phyloP scores from a whole-genome alignment of 1,140 invertebrate genomes.

The Plutomurus gul region DNA sequence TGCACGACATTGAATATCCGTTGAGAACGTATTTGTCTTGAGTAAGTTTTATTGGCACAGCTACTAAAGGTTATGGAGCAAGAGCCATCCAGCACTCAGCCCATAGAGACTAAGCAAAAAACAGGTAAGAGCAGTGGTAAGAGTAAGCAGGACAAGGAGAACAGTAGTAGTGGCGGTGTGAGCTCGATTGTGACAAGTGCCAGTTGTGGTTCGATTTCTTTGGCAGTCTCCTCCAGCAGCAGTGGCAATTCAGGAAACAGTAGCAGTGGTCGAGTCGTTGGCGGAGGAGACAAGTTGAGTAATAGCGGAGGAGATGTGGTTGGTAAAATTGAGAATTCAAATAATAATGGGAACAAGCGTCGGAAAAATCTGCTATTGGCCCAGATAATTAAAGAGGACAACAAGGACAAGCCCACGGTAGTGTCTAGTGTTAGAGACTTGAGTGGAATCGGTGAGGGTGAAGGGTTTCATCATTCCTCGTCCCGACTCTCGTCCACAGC shows the following conservation, averaged over 20 bases:
- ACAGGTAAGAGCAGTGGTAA: conserved; percentile 16
- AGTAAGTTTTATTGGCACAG: too few relatives aligned
- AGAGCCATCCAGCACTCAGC: not conserved
- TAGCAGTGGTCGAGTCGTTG: not conserved
- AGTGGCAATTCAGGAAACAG: not conserved
- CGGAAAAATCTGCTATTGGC: conserved; percentile 5
- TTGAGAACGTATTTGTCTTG: too few relatives aligned
- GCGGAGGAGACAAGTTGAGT: not conserved
- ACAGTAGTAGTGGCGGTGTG: conserved; percentile 8
- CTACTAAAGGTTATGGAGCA: conserved; percentile 10
- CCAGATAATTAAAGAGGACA: conserved; percentile 25
- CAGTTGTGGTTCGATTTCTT: conserved; percentile 24
- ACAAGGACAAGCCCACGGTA: conserved; percentile 24
- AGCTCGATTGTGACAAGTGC: conserved; percentile 6
- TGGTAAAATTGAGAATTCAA: not conserved
- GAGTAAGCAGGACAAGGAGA: conserved; percentile 16
- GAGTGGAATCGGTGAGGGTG: conserved; percentile 42
- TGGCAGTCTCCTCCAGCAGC: not conserved
- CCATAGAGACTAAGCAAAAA: conserved; percentile 21
- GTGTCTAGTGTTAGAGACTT: conserved; percentile 33
- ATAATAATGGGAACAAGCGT: conserved; percentile 17
- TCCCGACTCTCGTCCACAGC: conserved; percentile 34
- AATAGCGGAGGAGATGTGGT: not conserved
- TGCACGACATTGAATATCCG: too few relatives aligned
- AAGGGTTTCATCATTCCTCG: conserved; percentile 36